Conservation (phyloP, 2,888 invertebrate species). For the Argyresthia albistria region DNA sequence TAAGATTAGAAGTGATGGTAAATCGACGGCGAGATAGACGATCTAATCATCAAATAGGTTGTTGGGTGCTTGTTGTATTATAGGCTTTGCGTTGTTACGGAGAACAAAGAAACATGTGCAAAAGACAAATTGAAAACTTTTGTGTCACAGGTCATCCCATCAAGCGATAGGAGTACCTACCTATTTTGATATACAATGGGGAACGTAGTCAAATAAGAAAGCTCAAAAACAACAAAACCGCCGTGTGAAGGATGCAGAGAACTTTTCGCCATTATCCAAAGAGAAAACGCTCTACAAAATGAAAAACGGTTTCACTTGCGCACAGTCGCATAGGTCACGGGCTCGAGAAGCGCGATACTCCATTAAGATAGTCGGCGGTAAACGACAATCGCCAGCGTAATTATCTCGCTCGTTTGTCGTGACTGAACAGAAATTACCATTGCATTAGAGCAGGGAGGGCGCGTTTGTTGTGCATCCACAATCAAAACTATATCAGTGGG, state of each 20-base stretch:
- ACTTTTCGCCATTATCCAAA: conserved; percentile 36
- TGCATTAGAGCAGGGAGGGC: conserved; percentile 64
- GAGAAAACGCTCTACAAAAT: conserved; percentile 56
- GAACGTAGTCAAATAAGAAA: too few relatives aligned
- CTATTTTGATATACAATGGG: too few relatives aligned
- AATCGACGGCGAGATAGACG: not conserved
- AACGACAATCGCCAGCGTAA: conserved; percentile 59
- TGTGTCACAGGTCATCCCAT: too few relatives aligned
- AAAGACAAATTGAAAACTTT: not conserved
- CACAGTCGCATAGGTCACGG: conserved; percentile 52
- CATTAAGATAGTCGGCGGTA: conserved; percentile 58
- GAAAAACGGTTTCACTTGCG: conserved; percentile 62
- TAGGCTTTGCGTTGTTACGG: too few relatives aligned
- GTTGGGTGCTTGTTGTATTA: not conserved
- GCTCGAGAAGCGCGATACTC: conserved; percentile 54
- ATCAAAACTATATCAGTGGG: conserved; percentile 65
- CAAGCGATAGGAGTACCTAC: not conserved
- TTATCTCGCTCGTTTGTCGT: conserved; percentile 66
- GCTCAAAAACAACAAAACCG: not conserved
- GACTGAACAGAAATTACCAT: conserved; percentile 58
- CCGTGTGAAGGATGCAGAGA: conserved; percentile 10
- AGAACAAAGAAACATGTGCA: too few relatives aligned
- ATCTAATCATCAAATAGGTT: not conserved
- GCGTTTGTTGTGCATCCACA: conserved; percentile 50
- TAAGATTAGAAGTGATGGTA: too few relatives aligned